Conservation (phyloP, 2,888 invertebrate genomes). For the Rhagonycha fulva region DNA sequence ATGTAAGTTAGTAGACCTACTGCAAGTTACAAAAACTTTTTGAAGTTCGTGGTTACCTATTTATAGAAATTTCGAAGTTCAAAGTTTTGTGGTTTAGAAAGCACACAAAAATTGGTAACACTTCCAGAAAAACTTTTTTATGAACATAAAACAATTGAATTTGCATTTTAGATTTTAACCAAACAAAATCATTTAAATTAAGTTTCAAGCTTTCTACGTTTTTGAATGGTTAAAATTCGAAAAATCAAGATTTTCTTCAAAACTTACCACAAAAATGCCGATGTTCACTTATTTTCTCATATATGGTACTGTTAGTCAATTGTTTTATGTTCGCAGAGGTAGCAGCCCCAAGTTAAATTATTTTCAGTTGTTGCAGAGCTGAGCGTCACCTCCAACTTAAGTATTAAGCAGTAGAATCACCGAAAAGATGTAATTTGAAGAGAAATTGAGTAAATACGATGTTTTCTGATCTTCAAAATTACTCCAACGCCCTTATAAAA, state of each 20-base stretch:
- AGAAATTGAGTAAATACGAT: neutral
- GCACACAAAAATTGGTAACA: neutral
- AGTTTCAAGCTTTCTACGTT: no score
- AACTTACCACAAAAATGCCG: neutral
- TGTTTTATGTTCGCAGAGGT: neutral
- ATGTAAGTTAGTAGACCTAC: neutral
- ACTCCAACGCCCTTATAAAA: no score
- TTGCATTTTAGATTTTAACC: neutral
- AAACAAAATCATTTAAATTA: no score
- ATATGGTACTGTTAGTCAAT: neutral
- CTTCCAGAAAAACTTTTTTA: neutral
- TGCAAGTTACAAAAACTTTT: no score
- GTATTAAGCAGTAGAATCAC: no score
- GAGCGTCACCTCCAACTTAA: no score
- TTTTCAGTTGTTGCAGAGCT: neutral
- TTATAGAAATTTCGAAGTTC: neutral
- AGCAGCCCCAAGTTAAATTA: neutral
- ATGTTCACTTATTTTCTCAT: neutral
- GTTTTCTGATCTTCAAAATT: no score
- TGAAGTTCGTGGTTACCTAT: no score
- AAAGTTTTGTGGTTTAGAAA: neutral
- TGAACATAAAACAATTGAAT: neutral
- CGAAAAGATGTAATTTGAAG: neutral
- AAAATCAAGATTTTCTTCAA: neutral
- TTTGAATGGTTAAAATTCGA: no score